Percentiles rank a stretch among this genome's conserved stretches.
phyloP scores from a whole-genome alignment of 2,113 vertebrate species.

The Coturnix japonica region DNA sequence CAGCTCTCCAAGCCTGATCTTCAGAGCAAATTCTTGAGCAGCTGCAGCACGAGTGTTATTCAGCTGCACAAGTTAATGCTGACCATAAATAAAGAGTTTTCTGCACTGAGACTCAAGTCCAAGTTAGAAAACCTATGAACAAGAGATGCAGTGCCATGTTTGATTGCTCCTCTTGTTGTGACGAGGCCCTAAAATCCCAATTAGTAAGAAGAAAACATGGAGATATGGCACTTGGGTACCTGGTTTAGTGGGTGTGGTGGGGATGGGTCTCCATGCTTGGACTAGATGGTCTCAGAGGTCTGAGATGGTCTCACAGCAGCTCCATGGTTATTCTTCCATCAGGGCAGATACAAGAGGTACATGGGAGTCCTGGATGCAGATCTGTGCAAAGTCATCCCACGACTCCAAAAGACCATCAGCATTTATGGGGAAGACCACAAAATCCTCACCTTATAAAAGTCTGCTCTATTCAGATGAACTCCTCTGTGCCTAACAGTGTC shows the following conservation, averaged over 20 bases:
- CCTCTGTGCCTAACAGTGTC: not conserved
- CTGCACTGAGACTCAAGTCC: not conserved
- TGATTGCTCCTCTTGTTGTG: not conserved
- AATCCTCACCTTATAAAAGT: not conserved
- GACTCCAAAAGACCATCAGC: not conserved
- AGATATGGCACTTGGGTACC: too few relatives aligned
- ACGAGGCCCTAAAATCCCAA: not conserved
- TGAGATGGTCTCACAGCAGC: too few relatives aligned
- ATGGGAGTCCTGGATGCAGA: not conserved
- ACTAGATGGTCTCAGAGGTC: too few relatives aligned
- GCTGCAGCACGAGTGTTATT: not conserved
- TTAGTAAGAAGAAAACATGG: not conserved
- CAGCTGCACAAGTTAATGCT: not conserved
- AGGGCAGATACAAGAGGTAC: too few relatives aligned
- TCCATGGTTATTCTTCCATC: rapidly evolving
- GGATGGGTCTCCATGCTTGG: too few relatives aligned
- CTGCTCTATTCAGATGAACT: not conserved
- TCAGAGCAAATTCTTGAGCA: not conserved
- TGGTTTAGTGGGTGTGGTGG: too few relatives aligned
- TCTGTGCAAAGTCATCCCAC: not conserved
- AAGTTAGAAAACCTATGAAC: not conserved
- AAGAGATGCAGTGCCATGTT: rapidly evolving
- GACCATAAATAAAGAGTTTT: not conserved
- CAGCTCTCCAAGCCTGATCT: not conserved
- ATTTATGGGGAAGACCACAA: not conserved